phyloP scores from a whole-genome alignment of 2,113 vertebrate genomes.

The Sapayoa aenigma region DNA sequence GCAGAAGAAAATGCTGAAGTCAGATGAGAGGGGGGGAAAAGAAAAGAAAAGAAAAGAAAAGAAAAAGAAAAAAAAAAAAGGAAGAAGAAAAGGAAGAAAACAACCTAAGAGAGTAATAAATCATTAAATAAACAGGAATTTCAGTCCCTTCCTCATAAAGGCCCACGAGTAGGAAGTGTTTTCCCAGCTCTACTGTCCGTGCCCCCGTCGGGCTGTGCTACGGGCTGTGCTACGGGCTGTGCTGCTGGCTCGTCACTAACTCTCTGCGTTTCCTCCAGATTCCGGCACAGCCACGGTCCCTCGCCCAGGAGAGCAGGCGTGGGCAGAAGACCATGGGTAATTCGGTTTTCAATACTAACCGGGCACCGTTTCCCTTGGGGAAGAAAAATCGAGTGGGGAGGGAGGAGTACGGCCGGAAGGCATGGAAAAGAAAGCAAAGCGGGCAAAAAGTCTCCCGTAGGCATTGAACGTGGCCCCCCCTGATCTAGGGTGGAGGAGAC shows the following conservation, averaged over 20 bases:
- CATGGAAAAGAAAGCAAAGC: background rate
- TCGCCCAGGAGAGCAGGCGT: background rate
- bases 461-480: slow-evolving; percentile 42
- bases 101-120: slow-evolving; percentile 47
- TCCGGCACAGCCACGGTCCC: background rate
- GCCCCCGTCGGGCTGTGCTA: slow-evolving; percentile 12
- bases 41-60: too few species aligned
- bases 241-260: slow-evolving; percentile 19
- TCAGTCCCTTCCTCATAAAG: slow-evolving; percentile 46
- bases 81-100: background rate
- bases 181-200: background rate
- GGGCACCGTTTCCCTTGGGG: background rate
- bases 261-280: slow-evolving; percentile 41
- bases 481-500: background rate
- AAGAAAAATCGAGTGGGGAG: background rate
- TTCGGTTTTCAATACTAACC: background rate
- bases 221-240: background rate
- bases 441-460: background rate
- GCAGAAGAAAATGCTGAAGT: background rate
- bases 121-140: slow-evolving; percentile 69
- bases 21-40: background rate
- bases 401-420: background rate
- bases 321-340: slow-evolving; percentile 28
- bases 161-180: slow-evolving; percentile 30
- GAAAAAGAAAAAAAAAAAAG: background rate